Conservation (phyloP, 2,888 invertebrate genomes). For the Protonemura montana region DNA sequence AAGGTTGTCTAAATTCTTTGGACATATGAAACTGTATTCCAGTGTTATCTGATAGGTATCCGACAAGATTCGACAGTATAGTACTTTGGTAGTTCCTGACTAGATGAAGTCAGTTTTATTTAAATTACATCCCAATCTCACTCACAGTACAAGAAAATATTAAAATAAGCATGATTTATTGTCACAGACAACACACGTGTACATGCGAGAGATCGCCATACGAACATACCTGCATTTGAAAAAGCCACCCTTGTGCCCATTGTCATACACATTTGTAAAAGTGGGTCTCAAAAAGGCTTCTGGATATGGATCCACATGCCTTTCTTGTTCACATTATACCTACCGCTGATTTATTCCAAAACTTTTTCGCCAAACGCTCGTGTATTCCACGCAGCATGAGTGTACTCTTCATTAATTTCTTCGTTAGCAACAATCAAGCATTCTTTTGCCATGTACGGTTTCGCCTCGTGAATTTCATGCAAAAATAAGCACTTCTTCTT, state of each 20-base stretch:
- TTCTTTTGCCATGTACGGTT: background rate
- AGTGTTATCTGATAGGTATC: too few species aligned
- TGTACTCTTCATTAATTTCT: background rate
- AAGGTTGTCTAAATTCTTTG: too few species aligned
- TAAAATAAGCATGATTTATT: too few species aligned
- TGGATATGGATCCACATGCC: background rate
- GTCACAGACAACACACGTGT: too few species aligned
- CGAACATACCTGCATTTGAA: too few species aligned
- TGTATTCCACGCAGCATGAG: background rate
- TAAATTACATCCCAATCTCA: too few species aligned
- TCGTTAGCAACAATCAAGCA: background rate
- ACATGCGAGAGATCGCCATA: too few species aligned
- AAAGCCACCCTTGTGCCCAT: background rate
- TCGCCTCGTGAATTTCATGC: background rate
- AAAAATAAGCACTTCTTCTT: conserved; percentile 7
- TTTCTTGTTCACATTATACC: background rate
- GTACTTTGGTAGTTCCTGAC: too few species aligned
- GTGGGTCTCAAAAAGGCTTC: background rate
- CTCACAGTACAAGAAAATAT: too few species aligned
- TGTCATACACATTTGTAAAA: background rate
- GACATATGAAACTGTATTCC: too few species aligned
- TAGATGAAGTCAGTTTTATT: too few species aligned
- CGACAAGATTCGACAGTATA: too few species aligned
- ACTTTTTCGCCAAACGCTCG: background rate
- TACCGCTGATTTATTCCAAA: background rate